Conservation (phyloP, 1,140 invertebrate species). For the Theocolax elegans region DNA sequence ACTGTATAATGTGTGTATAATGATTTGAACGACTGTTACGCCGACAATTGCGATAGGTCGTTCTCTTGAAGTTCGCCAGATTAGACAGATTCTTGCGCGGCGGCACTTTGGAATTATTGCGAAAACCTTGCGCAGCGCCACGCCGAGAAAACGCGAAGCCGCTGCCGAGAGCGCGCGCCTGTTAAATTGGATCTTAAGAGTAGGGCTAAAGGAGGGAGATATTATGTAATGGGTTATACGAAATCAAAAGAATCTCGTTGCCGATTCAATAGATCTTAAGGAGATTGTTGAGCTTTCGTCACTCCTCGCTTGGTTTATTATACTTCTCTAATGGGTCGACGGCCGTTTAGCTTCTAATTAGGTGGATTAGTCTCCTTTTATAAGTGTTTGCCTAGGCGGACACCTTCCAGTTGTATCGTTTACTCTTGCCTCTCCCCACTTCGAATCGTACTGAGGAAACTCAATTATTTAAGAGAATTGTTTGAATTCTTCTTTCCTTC, state of each 20-base stretch:
- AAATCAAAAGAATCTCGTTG: slow-evolving; percentile 35
- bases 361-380: background rate
- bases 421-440: no score
- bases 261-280: slow-evolving; percentile 21
- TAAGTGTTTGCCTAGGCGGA: background rate
- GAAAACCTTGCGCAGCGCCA: slow-evolving; percentile 14
- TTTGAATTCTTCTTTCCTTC: no score
- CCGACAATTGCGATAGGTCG: no score
- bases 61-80: background rate
- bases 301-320: slow-evolving; percentile 2
- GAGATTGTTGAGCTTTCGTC: slow-evolving; percentile 33
- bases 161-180: no score
- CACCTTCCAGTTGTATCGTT: no score
- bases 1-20: no score
- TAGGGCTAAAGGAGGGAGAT: background rate
- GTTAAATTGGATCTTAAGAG: slow-evolving; percentile 20
- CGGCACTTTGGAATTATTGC: background rate
- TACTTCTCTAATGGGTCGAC: background rate
- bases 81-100: slow-evolving; percentile 11
- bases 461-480: no score
- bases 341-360: slow-evolving; percentile 16
- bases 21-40: no score
- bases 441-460: no score
- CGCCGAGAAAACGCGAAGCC: slow-evolving; percentile 5
- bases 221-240: slow-evolving; percentile 24